Conservation (phyloP, 1,140 invertebrate species). For the Drosophila ohnishii region DNA sequence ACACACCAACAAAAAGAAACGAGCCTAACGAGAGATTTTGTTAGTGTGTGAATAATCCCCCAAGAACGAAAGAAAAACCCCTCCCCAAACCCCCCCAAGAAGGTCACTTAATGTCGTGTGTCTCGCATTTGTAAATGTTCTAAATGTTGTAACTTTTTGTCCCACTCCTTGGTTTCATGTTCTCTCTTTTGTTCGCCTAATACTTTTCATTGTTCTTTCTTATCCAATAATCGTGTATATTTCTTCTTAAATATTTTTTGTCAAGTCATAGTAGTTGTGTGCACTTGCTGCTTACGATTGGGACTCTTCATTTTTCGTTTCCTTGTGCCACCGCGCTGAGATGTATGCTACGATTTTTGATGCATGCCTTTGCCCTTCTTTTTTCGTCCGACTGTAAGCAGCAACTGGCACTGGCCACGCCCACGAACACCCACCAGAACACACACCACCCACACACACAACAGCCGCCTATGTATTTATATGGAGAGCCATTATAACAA, state of each 20-base stretch:
- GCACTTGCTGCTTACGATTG: constrained; percentile 67
- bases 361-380: constrained; percentile 49
- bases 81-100: background rate
- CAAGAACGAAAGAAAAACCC: constrained; percentile 3
- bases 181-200: constrained; percentile 17
- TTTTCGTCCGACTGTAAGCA: constrained; percentile 51
- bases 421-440: constrained; percentile 15
- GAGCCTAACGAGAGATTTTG: constrained; percentile 26
- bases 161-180: constrained; percentile 1
- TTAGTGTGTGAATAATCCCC: constrained; percentile 11
- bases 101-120: constrained; percentile 64
- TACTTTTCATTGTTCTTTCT: constrained; percentile 25
- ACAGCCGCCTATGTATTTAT: constrained; percentile 62
- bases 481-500: constrained; percentile 75
- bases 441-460: constrained; percentile 10
- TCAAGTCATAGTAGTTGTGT: constrained; percentile 42
- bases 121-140: constrained; percentile 64
- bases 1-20: constrained; percentile 16
- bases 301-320: constrained; percentile 19
- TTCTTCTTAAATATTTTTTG: constrained; percentile 38
- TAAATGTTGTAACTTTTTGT: constrained; percentile 63
- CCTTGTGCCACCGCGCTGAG: constrained; percentile 46
- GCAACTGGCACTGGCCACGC: constrained; percentile 30
- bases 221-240: constrained; percentile 21
- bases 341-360: constrained; percentile 73